Evolutionary conservation across 2,888 invertebrate genomes (phyloP).

Genomic region (Malthinus seriepunctatus): DNA sequence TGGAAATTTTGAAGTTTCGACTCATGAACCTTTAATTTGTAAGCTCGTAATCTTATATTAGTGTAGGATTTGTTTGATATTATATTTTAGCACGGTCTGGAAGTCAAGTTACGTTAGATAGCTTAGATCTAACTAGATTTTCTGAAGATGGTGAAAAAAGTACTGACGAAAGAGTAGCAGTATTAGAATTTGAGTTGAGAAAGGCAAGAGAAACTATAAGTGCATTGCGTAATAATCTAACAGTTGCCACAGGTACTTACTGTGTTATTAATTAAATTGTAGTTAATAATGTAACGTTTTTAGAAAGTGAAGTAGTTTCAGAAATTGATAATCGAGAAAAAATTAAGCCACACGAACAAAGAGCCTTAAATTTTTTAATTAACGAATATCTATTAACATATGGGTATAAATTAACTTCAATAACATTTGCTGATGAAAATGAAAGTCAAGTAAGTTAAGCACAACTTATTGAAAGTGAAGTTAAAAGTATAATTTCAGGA

Average conservation of each 20-base stretch:
- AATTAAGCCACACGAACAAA: constrained; percentile 80
- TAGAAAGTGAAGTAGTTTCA: constrained; percentile 58
- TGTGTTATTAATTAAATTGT: background rate
- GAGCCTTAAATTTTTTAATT: constrained; percentile 83
- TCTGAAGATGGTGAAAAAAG: constrained; percentile 85
- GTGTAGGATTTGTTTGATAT: constrained; percentile 11
- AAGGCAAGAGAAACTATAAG: constrained; percentile 87
- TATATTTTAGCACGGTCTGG: constrained; percentile 69
- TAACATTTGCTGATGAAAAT: constrained; percentile 90
- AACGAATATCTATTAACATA: constrained; percentile 81
- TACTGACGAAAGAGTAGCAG: constrained; percentile 79
- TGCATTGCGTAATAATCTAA: constrained; percentile 78
- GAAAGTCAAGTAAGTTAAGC: constrained; percentile 70
- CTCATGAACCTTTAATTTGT: constrained; percentile 67
- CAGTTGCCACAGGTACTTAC: constrained; percentile 69
- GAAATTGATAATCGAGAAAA: constrained; percentile 52
- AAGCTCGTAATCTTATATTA: constrained; percentile 43
- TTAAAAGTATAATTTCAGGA: constrained; percentile 57
- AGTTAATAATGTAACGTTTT: constrained; percentile 26
- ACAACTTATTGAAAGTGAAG: constrained; percentile 3
- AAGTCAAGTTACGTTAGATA: constrained; percentile 86
- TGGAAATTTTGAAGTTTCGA: constrained; percentile 77
- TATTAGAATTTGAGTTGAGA: constrained; percentile 84
- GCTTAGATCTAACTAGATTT: constrained; percentile 80
- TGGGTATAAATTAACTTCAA: constrained; percentile 84